Evolutionary conservation across 2,113 vertebrate genomes (phyloP).

Genomic region (Machaerirhynchus nigripectus): DNA sequence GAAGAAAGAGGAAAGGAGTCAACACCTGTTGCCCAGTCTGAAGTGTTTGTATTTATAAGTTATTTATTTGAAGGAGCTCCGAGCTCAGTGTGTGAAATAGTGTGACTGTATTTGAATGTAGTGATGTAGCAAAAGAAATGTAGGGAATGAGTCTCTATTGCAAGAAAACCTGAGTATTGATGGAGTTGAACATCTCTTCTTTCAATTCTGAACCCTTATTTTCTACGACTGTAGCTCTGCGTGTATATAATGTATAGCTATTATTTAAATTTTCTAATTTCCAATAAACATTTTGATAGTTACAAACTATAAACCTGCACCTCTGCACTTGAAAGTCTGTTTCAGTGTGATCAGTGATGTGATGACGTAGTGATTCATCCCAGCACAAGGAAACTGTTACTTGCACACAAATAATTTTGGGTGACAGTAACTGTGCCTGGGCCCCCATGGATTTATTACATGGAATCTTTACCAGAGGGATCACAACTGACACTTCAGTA

Average conservation of each 20-base stretch:
- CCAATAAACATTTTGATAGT: constrained; percentile 66
- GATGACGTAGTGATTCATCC: background rate
- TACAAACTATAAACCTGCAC: background rate
- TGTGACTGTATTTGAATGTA: background rate
- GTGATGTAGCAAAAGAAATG: background rate
- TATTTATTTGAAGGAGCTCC: constrained; percentile 1
- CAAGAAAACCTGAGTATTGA: background rate
- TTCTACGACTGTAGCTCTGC: background rate
- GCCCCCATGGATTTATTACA: background rate
- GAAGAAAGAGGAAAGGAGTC: background rate
- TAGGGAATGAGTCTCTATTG: background rate
- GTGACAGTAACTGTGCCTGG: background rate
- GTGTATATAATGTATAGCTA: constrained; percentile 42
- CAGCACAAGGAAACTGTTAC: background rate
- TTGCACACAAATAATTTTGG: background rate
- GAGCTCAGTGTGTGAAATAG: background rate
- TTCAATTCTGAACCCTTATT: background rate
- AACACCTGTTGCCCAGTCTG: background rate
- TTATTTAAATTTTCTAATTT: constrained; percentile 23
- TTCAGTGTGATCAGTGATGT: background rate
- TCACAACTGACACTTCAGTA: background rate
- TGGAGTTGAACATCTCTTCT: background rate
- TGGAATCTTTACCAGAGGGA: background rate
- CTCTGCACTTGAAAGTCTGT: background rate
- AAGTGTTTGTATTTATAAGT: constrained; percentile 6